Percentiles rank a stretch among this genome's conserved stretches.
phyloP scores from a whole-genome alignment of 2,888 invertebrate genomes.

The Nebria brevicollis region DNA sequence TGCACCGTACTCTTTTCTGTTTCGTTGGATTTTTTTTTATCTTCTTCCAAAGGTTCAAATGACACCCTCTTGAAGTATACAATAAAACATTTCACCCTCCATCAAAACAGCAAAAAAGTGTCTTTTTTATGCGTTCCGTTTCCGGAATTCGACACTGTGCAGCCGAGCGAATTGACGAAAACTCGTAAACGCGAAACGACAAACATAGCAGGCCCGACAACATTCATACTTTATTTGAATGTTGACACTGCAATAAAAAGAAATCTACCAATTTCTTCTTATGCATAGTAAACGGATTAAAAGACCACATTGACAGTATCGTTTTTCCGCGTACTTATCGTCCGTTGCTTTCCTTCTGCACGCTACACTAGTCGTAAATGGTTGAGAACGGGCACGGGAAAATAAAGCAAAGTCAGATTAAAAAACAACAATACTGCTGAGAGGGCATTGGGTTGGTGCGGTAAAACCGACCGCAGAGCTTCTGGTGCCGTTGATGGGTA shows the following conservation, averaged over 20 bases:
- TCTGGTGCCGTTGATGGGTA: not conserved
- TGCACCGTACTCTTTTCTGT: not conserved
- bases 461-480: not conserved
- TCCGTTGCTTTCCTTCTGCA: too few species aligned
- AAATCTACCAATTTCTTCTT: too few species aligned
- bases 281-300: too few species aligned
- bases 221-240: too few species aligned
- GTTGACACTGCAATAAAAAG: too few species aligned
- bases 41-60: not conserved
- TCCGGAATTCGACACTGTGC: slow-evolving; percentile 20
- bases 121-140: slow-evolving; percentile 19
- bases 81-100: slow-evolving; percentile 15
- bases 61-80: slow-evolving; percentile 11
- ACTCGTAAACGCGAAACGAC: slow-evolving; percentile 22
- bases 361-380: too few species aligned
- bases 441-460: slow-evolving; percentile 8
- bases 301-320: too few species aligned
- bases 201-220: not conserved
- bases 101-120: slow-evolving; percentile 9
- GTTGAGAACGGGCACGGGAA: slow-evolving; percentile 4
- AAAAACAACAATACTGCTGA: slow-evolving; percentile 30
- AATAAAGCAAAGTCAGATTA: slow-evolving; percentile 22
- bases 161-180: slow-evolving; percentile 3
- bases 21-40: not conserved
- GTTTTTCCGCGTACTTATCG: too few species aligned